Percentiles rank a stretch among this genome's conserved stretches.
Conservation (phyloP, 2,888 invertebrate species). For the Campoplex capitator region DNA sequence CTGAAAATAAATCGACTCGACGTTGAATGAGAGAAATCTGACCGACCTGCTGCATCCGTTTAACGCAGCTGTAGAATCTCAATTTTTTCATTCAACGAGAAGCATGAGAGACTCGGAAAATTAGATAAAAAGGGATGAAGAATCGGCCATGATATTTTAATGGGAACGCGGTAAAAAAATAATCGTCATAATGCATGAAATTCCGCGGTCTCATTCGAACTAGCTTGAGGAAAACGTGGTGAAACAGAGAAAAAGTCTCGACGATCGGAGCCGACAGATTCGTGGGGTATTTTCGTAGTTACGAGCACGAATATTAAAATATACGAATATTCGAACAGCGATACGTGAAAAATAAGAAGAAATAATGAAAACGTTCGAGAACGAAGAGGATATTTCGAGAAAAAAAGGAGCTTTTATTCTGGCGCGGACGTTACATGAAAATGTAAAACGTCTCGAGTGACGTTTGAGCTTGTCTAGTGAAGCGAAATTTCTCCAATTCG, state of each 20-base stretch:
- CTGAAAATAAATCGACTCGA: background rate
- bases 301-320: background rate
- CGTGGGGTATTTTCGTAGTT: background rate
- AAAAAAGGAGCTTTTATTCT: background rate
- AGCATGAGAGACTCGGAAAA: too few relatives aligned
- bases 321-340: background rate
- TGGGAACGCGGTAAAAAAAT: background rate
- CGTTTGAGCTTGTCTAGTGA: too few relatives aligned
- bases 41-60: too few relatives aligned
- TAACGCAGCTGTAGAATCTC: too few relatives aligned
- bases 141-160: too few relatives aligned
- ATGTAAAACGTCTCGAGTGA: background rate
- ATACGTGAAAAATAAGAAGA: background rate
- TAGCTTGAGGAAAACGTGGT: background rate
- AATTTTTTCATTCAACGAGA: too few relatives aligned
- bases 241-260: background rate
- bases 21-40: background rate
- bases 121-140: too few relatives aligned
- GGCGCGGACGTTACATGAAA: background rate
- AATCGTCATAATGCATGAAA: conserved; percentile 23
- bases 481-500: background rate
- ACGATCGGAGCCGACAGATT: background rate
- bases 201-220: background rate
- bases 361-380: background rate
- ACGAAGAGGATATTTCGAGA: background rate